Evolutionary conservation across 2,113 vertebrate genomes (phyloP).

Genomic region (Lota lota): DNA sequence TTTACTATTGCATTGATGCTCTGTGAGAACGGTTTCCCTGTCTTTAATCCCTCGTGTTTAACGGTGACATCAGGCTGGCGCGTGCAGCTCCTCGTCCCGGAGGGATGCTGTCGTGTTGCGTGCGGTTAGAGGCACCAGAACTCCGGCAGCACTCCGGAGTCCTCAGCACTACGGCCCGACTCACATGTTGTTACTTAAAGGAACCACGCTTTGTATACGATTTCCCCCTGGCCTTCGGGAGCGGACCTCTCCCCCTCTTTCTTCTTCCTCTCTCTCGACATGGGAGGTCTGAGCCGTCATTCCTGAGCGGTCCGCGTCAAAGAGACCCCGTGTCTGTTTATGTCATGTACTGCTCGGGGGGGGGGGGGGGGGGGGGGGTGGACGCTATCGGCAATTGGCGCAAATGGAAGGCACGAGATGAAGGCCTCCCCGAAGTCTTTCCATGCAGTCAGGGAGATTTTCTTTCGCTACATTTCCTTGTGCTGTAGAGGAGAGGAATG

Average conservation of each 20-base stretch:
- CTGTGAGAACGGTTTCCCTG: not conserved
- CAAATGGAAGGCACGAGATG: conserved; percentile 38
- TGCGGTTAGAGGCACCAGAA: conserved; percentile 32
- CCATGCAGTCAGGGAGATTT: conserved; percentile 20
- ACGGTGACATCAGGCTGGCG: conserved; percentile 10
- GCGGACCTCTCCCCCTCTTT: conserved; percentile 4
- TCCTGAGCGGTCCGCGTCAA: conserved; percentile 40
- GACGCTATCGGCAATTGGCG: conserved; percentile 34
- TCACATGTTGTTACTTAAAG: conserved; percentile 33
- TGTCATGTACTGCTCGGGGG: conserved; percentile 41
- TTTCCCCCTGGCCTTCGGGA: conserved; percentile 50
- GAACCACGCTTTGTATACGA: conserved; percentile 37
- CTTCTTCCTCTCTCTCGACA: conserved; percentile 30
- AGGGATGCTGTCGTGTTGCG: conserved; percentile 40
- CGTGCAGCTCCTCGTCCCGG: conserved; percentile 4
- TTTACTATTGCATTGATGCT: not conserved
- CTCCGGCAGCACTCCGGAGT: conserved; percentile 10
- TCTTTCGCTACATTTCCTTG: conserved; percentile 27
- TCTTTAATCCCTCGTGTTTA: too few species aligned
- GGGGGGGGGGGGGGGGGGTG: not conserved
- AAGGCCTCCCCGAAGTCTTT: conserved; percentile 46
- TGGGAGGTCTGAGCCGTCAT: conserved; percentile 55
- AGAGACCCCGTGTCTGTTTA: conserved; percentile 46
- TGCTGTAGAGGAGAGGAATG: conserved; percentile 1
- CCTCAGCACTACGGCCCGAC: conserved; percentile 3